phyloP scores from a whole-genome alignment of 2,113 vertebrate genomes.

The Rhadina sibilatrix region DNA sequence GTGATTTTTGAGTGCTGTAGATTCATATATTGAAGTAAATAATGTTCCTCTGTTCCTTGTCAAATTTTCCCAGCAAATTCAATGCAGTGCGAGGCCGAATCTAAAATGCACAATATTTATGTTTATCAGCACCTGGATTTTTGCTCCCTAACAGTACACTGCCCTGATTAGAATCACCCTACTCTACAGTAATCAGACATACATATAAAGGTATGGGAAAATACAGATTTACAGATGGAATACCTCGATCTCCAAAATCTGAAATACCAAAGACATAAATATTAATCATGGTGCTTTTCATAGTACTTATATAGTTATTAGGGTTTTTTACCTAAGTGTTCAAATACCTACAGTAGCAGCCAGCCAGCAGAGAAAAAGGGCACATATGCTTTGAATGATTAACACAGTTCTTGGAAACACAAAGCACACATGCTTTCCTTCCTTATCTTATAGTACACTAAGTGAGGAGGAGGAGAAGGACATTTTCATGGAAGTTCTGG shows the following conservation, averaged over 20 bases:
- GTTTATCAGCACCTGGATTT: not conserved
- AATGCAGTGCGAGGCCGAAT: not conserved
- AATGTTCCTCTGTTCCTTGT: not conserved
- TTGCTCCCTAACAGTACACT: not conserved
- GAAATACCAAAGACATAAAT: not conserved
- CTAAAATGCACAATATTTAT: not conserved
- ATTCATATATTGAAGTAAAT: not conserved
- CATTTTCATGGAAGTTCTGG: not conserved
- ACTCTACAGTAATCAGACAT: not conserved
- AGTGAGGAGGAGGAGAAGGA: not conserved
- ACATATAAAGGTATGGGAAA: not conserved
- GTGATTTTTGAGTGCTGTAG: not conserved
- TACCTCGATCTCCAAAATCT: not conserved
- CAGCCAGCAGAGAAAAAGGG: not conserved
- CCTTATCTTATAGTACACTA: not conserved
- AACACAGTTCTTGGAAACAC: conserved; percentile 6
- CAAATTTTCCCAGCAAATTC: not conserved
- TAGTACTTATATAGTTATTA: not conserved
- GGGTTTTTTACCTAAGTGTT: not conserved
- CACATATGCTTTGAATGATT: not conserved
- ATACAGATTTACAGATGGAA: not conserved
- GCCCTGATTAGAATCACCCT: not conserved
- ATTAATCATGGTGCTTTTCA: not conserved
- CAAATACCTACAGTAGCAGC: not conserved
- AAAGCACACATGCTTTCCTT: not conserved